Evolutionary conservation across 2,888 invertebrate species (phyloP).

Genomic region (Troglohyphantes excavatus): DNA sequence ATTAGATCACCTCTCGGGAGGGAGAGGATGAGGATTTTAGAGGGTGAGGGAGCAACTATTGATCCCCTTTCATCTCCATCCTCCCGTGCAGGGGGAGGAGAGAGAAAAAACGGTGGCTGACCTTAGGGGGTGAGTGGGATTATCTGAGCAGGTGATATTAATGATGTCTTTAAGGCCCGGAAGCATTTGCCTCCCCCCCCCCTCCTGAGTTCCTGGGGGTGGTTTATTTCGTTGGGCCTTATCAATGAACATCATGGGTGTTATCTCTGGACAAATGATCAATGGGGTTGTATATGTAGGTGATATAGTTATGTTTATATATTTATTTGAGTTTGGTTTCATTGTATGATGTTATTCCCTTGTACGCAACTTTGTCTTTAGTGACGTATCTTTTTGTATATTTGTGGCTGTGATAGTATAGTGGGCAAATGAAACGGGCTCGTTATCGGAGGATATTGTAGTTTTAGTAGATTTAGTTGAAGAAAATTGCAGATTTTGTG

Average conservation of each 20-base stretch:
- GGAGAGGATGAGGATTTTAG: not conserved
- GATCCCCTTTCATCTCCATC: conserved; percentile 24
- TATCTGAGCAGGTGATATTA: conserved; percentile 61
- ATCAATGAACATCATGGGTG: not conserved
- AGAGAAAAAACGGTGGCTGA: conserved; percentile 16
- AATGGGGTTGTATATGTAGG: not conserved
- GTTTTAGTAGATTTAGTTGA: no score
- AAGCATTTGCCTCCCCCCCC: not conserved
- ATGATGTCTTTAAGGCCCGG: conserved; percentile 67
- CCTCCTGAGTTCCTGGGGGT: not conserved
- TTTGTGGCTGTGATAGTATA: no score
- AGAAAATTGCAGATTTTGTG: no score
- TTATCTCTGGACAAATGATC: not conserved
- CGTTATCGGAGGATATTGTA: no score
- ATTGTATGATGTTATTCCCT: no score
- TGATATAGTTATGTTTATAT: no score
- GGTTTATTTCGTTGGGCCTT: not conserved
- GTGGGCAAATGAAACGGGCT: no score
- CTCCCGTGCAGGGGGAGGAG: not conserved
- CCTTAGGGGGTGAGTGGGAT: conserved; percentile 16
- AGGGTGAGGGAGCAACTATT: conserved; percentile 21
- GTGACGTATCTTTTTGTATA: no score
- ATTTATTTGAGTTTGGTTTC: no score
- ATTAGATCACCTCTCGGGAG: conserved; percentile 52
- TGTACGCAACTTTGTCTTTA: no score